Conservation (phyloP, 2,888 invertebrate species). For the Malacosoma neustria region DNA sequence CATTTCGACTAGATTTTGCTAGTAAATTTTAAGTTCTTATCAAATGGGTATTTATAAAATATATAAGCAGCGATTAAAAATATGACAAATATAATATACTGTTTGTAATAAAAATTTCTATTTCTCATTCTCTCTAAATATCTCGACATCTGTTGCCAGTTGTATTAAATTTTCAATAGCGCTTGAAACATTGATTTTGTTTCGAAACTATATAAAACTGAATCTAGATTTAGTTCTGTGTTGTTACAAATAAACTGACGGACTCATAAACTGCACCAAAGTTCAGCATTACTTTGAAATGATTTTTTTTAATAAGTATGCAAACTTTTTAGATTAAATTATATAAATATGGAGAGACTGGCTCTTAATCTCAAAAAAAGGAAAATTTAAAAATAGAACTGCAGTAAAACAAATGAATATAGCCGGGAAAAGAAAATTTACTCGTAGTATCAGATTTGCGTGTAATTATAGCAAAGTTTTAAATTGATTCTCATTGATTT, state of each 20-base stretch:
- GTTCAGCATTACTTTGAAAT: too few species aligned
- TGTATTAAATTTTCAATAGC: conserved; percentile 16
- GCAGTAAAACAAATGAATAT: too few species aligned
- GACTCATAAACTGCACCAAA: too few species aligned
- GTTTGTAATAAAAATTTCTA: background rate
- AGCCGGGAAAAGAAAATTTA: too few species aligned
- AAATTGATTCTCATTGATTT: too few species aligned
- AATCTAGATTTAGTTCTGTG: conserved; percentile 13
- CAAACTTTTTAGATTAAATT: too few species aligned
- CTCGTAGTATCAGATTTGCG: too few species aligned
- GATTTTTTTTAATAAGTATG: too few species aligned
- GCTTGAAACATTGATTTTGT: conserved; percentile 21
- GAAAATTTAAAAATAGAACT: too few species aligned
- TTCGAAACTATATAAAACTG: conserved; percentile 19
- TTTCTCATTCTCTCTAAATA: conserved; percentile 15
- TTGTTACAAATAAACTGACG: conserved; percentile 18
- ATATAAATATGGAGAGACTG: too few species aligned
- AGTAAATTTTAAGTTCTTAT: background rate
- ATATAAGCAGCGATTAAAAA: background rate
- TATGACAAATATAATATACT: background rate
- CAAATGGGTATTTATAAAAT: background rate
- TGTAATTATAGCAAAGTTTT: too few species aligned
- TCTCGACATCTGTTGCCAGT: conserved; percentile 23
- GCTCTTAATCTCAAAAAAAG: too few species aligned
- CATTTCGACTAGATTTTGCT: background rate